Percentiles rank a stretch among this genome's conserved stretches.
phyloP scores from a whole-genome alignment of 2,113 vertebrate genomes.

The Hylia prasina region DNA sequence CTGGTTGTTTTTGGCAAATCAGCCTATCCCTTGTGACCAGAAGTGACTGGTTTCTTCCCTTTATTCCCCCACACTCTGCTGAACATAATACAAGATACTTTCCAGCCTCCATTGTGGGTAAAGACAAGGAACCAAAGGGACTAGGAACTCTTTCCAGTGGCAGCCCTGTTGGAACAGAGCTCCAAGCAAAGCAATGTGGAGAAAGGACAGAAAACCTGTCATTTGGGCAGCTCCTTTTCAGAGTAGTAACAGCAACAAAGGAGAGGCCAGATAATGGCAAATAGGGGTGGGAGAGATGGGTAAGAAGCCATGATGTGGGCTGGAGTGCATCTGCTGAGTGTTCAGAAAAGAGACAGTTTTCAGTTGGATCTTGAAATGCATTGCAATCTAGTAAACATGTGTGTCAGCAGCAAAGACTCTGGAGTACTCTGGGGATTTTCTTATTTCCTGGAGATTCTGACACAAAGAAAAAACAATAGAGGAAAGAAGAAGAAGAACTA shows the following conservation, averaged over 20 bases:
- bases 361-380: neutral
- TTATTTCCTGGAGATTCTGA: slow-evolving; percentile 11
- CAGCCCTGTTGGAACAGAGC: neutral
- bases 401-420: neutral
- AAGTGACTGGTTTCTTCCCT: slow-evolving; percentile 22
- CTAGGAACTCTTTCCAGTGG: neutral
- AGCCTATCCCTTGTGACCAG: neutral
- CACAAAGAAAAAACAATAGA: neutral
- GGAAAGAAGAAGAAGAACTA: neutral
- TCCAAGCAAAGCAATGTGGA: neutral
- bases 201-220: neutral
- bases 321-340: neutral
- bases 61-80: neutral
- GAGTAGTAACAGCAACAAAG: neutral
- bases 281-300: neutral
- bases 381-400: slow-evolving; percentile 4
- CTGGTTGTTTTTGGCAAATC: slow-evolving; percentile 20
- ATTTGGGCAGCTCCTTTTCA: neutral
- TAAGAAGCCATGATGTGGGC: neutral
- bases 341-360: neutral
- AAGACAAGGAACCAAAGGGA: slow-evolving; percentile 2
- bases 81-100: slow-evolving; percentile 2
- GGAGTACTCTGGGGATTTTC: neutral
- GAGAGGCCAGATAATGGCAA: neutral
- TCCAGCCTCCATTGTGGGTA: neutral